A percentile compares a stretch with the other conserved stretches of the same genome.
These are phyloP conservation scores for Helicoverpa zea DNA, from an alignment of 1,140 invertebrate species.

Conservation along the genomic window DNA sequence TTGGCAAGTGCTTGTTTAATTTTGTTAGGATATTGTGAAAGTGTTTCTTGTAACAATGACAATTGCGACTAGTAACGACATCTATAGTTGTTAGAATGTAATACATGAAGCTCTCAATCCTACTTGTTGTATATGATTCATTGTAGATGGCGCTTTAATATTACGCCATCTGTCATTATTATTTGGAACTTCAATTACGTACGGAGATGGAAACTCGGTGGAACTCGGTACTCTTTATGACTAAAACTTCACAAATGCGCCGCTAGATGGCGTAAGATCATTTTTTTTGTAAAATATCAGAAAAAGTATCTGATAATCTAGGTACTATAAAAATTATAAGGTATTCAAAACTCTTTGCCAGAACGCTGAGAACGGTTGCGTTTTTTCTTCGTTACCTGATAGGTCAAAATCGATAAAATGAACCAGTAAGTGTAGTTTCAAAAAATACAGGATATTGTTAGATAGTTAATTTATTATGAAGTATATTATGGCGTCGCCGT, in stretches of 20 bases:
- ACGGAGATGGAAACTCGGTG: not conserved
- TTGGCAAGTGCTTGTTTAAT: not conserved
- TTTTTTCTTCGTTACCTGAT: not conserved
- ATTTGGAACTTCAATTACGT: not conserved
- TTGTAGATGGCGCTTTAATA: not conserved
- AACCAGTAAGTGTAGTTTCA: not conserved
- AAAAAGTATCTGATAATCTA: no score
- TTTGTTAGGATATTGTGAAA: not conserved
- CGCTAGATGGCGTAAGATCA: no score
- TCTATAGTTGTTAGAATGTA: not conserved
- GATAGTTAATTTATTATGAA: not conserved
- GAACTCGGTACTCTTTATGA: no score
- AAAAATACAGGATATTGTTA: not conserved
- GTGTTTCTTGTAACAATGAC: not conserved
- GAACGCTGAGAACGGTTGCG: no score
- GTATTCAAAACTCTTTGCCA: no score
- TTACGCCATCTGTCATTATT: not conserved
- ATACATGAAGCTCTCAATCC: not conserved
- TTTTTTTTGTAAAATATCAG: no score
- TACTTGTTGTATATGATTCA: not conserved
- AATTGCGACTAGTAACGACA: not conserved
- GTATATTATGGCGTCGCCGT: conserved; percentile 25
- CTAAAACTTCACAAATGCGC: no score
- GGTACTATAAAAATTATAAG: no score
- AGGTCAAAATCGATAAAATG: no score